Evolutionary conservation across 2,797 vertebrate species (phyloP), one percentile per base, ranked within the genome.

Genomic region (Argentina silus): DNA sequence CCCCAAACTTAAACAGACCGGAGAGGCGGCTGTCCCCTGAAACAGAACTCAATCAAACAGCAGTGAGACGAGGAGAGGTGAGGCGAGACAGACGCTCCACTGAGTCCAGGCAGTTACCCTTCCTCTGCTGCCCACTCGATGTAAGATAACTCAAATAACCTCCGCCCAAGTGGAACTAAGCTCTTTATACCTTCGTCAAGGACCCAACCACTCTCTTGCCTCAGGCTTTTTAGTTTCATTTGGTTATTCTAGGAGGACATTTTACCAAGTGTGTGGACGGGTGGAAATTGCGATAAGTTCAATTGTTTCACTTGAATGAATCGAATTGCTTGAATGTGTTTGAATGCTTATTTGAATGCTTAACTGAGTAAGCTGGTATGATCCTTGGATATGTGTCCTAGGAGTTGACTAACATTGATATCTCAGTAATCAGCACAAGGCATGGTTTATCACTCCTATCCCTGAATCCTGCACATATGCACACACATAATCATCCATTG

Each of bases 111-210:
- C 45, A 50, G 48, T 23, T 53, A 42, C 27, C 53, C 47, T n/a
- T 45, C 67, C 14, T 36, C 61, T 57, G 55, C 23, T 53, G 15
- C 67, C 63, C 61, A 55, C 53, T 70, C 17, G n/a, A 17, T 43
- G 55, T 27, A 27, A 61, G 66, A 76, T 62, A 69, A 57, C 55
- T 27, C 23, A 72, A 74, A 77, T 62, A 65, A 69, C 61, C 12
- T 73, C 68, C 61, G 61, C 17, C 67, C 64, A 19, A 68, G 67
- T 55, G 61, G 55, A 77, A 65, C 42, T 67, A 72, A 55, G 19
- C 67, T 50, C 59, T 45, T 47, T 68, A 73, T 12, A 1, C 48
- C 44, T 11, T 60, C 21, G 42, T 53, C 23, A 23, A 27, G 61
- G 65, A 55, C 3, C 14, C 8, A 56, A 19, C 17, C 55, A 56